Percentiles rank a stretch among this genome's conserved stretches.
phyloP scores from a whole-genome alignment of 2,113 vertebrate species.

The Alosa alosa region DNA sequence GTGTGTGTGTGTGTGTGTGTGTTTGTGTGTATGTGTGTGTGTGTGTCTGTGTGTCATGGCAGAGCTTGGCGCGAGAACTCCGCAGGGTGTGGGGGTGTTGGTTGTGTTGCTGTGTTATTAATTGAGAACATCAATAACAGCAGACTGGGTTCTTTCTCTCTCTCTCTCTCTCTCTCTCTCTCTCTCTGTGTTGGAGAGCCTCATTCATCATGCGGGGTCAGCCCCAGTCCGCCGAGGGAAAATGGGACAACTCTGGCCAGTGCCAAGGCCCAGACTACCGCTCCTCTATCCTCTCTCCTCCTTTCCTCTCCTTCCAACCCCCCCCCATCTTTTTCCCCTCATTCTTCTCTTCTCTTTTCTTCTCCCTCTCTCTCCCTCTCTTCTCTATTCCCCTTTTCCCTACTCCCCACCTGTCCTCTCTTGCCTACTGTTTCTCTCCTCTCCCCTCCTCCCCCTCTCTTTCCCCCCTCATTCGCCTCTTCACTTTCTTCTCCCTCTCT shows the following conservation, averaged over 20 bases:
- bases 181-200: slow-evolving; percentile 43
- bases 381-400: not conserved
- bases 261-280: slow-evolving; percentile 22
- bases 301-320: not conserved
- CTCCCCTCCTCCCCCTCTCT: not conserved
- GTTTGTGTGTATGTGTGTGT: not conserved
- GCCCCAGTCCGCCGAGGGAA: slow-evolving; percentile 58
- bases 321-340: not conserved
- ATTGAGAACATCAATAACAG: slow-evolving; percentile 74
- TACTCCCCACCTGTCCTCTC: not conserved
- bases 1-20: not conserved
- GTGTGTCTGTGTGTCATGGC: slow-evolving; percentile 3
- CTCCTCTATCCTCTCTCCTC: not conserved
- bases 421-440: no score
- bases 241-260: slow-evolving; percentile 65
- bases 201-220: slow-evolving; percentile 70
- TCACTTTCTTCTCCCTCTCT: no score
- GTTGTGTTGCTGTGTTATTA: slow-evolving; percentile 53
- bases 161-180: slow-evolving; percentile 14
- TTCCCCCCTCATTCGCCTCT: not conserved
- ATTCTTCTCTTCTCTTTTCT: not conserved
- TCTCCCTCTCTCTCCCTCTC: not conserved
- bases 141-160: slow-evolving; percentile 54
- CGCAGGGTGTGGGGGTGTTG: not conserved
- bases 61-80: slow-evolving; percentile 37